A percentile compares a stretch with the other conserved stretches of the same genome.
Evolutionary conservation across 2,888 invertebrate genomes (phyloP).

Genomic region (Euzophera pinguis): DNA sequence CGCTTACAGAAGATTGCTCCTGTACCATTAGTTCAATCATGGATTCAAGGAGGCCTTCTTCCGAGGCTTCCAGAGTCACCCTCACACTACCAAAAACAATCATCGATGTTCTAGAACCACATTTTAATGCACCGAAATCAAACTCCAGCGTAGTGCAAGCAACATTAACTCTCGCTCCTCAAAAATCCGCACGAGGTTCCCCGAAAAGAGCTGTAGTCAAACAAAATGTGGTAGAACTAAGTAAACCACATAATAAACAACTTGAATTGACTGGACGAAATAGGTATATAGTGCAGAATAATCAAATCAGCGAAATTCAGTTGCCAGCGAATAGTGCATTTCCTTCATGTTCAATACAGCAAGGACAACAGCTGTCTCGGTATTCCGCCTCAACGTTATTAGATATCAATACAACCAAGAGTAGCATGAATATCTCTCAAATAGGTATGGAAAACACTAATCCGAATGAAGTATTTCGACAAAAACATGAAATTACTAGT

Average conservation of each 20-base stretch:
- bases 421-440: conserved; percentile 44
- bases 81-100: conserved; percentile 75
- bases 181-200: conserved; percentile 67
- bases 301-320: conserved; percentile 76
- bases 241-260: conserved; percentile 66
- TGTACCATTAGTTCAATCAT: conserved; percentile 83
- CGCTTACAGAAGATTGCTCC: conserved; percentile 82
- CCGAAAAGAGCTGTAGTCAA: conserved; percentile 70
- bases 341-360: conserved; percentile 64
- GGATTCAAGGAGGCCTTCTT: conserved; percentile 80
- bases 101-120: conserved; percentile 78
- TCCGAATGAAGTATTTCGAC: conserved; percentile 50
- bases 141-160: conserved; percentile 80
- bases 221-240: conserved; percentile 64
- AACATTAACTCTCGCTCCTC: conserved; percentile 82
- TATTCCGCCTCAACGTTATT: conserved; percentile 81
- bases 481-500: conserved; percentile 65
- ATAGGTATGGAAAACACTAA: conserved; percentile 51
- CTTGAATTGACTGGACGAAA: conserved; percentile 71
- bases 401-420: conserved; percentile 61
- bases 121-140: conserved; percentile 74
- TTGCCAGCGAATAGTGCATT: conserved; percentile 66
- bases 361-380: conserved; percentile 74
- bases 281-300: conserved; percentile 75
- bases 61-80: conserved; percentile 78